Evolutionary conservation across 2,888 invertebrate genomes (phyloP).

Genomic region (Mechanitis messenoides): DNA sequence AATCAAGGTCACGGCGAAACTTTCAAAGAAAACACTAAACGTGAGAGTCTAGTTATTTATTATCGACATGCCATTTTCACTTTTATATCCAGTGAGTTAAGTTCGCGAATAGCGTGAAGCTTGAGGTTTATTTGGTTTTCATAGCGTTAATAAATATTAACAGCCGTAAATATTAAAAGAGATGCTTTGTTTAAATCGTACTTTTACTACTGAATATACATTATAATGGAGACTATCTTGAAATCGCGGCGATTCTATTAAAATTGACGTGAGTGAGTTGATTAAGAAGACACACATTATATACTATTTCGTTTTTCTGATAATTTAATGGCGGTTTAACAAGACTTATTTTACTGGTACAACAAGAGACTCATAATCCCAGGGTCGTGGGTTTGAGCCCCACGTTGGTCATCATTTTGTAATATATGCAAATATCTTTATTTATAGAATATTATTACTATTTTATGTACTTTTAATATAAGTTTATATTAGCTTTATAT

Average conservation of each 20-base stretch:
- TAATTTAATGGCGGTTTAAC: background rate
- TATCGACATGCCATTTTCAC: background rate
- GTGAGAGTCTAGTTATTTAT: conserved; percentile 1
- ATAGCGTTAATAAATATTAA: conserved; percentile 8
- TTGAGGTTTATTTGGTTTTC: background rate
- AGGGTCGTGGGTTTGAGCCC: conserved; percentile 81
- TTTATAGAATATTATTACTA: background rate
- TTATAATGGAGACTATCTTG: no score
- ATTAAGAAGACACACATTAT: no score
- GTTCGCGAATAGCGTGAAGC: background rate
- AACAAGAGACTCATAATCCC: conserved; percentile 80
- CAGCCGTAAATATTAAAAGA: conserved; percentile 8
- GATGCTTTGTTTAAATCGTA: conserved; percentile 4
- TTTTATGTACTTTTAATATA: no score
- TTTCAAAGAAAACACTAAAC: conserved; percentile 10
- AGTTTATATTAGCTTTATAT: no score
- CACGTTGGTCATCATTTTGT: conserved; percentile 69
- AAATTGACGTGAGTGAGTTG: no score
- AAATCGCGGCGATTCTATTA: no score
- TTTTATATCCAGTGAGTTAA: background rate
- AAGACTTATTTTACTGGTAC: conserved; percentile 51
- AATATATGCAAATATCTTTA: no score
- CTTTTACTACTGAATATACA: conserved; percentile 6
- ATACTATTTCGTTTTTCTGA: no score
- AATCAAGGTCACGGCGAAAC: conserved; percentile 12